Evolutionary conservation across 2,888 invertebrate species (phyloP), one percentile per base, ranked within the genome.

Genomic region (Parnassius glacialis): DNA sequence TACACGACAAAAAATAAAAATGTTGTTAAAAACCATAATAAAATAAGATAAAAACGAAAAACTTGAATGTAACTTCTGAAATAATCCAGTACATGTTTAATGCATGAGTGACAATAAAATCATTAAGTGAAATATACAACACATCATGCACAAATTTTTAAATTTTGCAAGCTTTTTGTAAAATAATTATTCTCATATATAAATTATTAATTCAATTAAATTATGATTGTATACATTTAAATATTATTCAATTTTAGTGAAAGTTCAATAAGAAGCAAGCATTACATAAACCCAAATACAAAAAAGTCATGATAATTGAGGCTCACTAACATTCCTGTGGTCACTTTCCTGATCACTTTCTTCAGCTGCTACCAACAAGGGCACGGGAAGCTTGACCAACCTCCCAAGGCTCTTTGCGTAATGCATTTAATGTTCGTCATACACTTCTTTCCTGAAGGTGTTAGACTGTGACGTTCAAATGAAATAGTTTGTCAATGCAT

Each of bases 391-490:
- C 94, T 59, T 95, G 93, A 0, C 97, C 97, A 9, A 97, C 95
- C 62, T 94, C 93, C 0, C 97, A 97, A 43, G 95, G 94, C 67
- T 94, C 94, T 16, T 16, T 97, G 58, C 97, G 93, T 52, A 98
- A 89, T 0, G 95, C 93, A 87, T 98, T 98, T 1, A 98, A 96
- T 1, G 97, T 96, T 68, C 96, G 94, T 0, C 98, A 98, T 59
- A 98, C 95, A 25, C 98, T 97, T 42, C 98, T 98, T 66, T 95
- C 94, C 89, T 97, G 95, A 54, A 97, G 92, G 82, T 97, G 96
- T 67, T 94, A 93, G 11, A 97, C 95, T 62, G 94, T 95, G 65
- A 97, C 95, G 61, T 95, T 95, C 70, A 97, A 84, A 68, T 93
- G 93, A 74, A 94, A 94, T 68, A 97, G 87, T 81, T 95, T 95